Base-by-base conservation (phyloP, 2,888 invertebrate species). In the Scaptomyza caliginosa region DNA sequence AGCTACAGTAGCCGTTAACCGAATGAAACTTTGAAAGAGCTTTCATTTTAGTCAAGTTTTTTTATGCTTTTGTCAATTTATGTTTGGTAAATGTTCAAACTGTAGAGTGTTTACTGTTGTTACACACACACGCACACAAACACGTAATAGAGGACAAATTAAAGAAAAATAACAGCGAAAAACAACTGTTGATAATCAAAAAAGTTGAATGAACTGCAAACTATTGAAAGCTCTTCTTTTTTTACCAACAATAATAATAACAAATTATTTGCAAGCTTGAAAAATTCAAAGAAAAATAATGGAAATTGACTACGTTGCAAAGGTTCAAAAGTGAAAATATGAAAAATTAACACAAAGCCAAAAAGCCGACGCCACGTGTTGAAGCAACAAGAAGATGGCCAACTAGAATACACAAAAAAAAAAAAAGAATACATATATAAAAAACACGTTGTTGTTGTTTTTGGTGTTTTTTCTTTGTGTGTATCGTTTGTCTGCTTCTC, bases 361-460 rank as follows among this genome's bases (percentile, higher is more conserved):
- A 17, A 34, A 56, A 19, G n/a, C 23, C 50, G 34, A 24, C 69
- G 82, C 82, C 82, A 87, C 82, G 82, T 82, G 87, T 80, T 80
- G 34, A 16, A 34, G 77, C 48, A 65, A 49, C 58, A 62, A 60
- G 58, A 68, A 75, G 58, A 68, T 65, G 59, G 67, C 36, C 48
- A 62, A 40, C 4, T 21, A 32, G 16, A 56, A 26, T 10, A 54
- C 17, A 67, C 50, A 13, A 10, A 38, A 38, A 30, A 45, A 28
- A 48, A 58, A 21, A 45, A n/a, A n/a, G n/a, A n/a, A n/a, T n/a
- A n/a, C n/a, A n/a, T 21, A 21, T 3, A 21, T 3, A 4, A 21
- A 8, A 16, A 34, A 16, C 34, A 34, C 34, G 16, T 34, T 34
- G 42, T 73, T 52, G 55, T 55, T 57, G 46, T 58, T n/a, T n/a